Percentiles rank a stretch among this genome's conserved stretches.
Conservation (phyloP, 2,797 vertebrate species). For the Sebastiscus tertius region DNA sequence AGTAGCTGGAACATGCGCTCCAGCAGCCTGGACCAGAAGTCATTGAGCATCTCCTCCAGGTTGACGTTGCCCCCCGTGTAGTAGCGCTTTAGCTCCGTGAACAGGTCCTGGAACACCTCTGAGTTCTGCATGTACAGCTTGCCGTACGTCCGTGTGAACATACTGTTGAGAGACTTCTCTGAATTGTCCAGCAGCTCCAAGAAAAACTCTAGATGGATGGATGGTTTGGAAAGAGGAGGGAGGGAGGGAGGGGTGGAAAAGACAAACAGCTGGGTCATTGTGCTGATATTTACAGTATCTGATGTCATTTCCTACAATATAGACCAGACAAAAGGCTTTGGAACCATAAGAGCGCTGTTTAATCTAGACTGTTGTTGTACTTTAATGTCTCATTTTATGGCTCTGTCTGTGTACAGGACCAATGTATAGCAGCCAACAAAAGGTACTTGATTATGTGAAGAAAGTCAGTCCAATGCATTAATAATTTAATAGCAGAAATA, state of each 20-base stretch:
- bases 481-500: conserved; percentile 80
- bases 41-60: conserved; percentile 96
- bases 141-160: conserved; percentile 93
- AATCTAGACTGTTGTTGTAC: background rate
- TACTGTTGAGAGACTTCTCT: conserved; percentile 92
- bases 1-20: conserved; percentile 97
- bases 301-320: background rate
- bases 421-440: conserved; percentile 49
- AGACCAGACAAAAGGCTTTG: background rate
- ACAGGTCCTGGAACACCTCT: conserved; percentile 96
- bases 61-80: conserved; percentile 96
- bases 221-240: conserved; percentile 29
- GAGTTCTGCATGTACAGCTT: conserved; percentile 96
- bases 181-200: conserved; percentile 95
- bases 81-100: conserved; percentile 94
- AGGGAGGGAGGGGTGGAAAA: background rate
- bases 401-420: conserved; percentile 16
- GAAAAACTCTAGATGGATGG: conserved; percentile 90
- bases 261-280: conserved; percentile 43
- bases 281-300: conserved; percentile 13
- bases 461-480: conserved; percentile 70
- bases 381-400: conserved; percentile 34
- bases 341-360: background rate
- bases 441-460: conserved; percentile 68
- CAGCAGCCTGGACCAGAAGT: conserved; percentile 96